A percentile compares a stretch with the other conserved stretches of the same genome.
These are phyloP conservation scores for Eurytoma adleriae DNA, from an alignment of 2,888 invertebrate species.

Conservation along the genomic window DNA sequence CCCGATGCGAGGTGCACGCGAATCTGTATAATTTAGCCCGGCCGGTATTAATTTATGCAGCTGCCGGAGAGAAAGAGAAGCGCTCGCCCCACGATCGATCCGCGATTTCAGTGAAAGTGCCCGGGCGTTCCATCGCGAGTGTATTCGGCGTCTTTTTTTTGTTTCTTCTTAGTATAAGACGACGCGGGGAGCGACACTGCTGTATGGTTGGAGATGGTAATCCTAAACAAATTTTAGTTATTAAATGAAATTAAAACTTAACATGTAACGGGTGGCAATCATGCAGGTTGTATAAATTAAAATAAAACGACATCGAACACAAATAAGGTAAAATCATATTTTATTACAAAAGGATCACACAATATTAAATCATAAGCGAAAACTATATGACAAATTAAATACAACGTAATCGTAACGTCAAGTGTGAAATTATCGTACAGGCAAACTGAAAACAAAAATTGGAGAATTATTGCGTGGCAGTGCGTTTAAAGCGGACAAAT, in stretches of 20 bases:
- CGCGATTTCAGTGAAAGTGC: constrained; percentile 10
- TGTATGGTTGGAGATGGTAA: not conserved
- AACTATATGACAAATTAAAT: constrained; percentile 33
- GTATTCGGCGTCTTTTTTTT: not conserved
- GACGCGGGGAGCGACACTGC: not conserved
- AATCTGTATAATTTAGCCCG: constrained; percentile 62
- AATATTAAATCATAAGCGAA: constrained; percentile 53
- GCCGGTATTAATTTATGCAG: constrained; percentile 55
- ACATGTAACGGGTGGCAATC: too few relatives aligned
- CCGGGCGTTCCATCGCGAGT: not conserved
- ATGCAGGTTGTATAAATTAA: not conserved
- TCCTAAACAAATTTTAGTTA: not conserved
- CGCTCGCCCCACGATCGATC: constrained; percentile 10
- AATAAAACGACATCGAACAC: constrained; percentile 31
- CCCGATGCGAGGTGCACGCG: constrained; percentile 57
- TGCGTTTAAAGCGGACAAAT: constrained; percentile 1
- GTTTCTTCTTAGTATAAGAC: not conserved
- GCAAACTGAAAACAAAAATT: constrained; percentile 8
- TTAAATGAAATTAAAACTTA: constrained; percentile 19
- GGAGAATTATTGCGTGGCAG: not conserved
- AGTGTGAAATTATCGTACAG: not conserved
- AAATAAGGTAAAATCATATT: constrained; percentile 46
- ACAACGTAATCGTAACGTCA: constrained; percentile 20
- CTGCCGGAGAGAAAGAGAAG: constrained; percentile 3
- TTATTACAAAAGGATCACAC: constrained; percentile 55